A percentile compares a stretch with the other conserved stretches of the same genome.
Evolutionary conservation across 2,888 invertebrate genomes (phyloP).

Genomic region (Ormia ochracea): DNA sequence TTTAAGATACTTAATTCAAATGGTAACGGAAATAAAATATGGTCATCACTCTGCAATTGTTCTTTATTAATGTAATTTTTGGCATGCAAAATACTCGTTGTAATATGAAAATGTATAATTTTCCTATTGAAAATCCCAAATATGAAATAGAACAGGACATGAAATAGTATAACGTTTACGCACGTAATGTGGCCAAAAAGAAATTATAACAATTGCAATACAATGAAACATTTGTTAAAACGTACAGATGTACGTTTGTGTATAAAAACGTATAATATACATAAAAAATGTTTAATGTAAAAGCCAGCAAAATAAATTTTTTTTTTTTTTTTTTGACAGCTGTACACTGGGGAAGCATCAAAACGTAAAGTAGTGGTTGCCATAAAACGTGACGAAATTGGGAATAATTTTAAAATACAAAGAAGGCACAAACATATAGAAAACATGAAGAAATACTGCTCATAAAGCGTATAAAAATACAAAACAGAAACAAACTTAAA

Average conservation of each 20-base stretch:
- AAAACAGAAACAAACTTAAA: conserved; percentile 25
- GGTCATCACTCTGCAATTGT: background rate
- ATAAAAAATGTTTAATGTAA: background rate
- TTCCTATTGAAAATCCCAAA: background rate
- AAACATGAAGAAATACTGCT: conserved; percentile 13
- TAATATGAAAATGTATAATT: background rate
- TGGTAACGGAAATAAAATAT: background rate
- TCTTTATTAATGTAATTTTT: background rate
- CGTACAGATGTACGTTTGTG: too few species aligned
- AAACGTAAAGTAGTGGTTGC: conserved; percentile 61
- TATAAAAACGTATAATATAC: too few species aligned
- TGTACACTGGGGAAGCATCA: conserved; percentile 56
- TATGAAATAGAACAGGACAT: background rate
- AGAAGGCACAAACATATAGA: background rate
- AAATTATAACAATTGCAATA: conserved; percentile 58
- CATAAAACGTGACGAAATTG: conserved; percentile 62
- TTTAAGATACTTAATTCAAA: background rate
- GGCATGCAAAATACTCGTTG: background rate
- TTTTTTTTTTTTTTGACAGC: conserved; percentile 49
- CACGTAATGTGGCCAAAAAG: conserved; percentile 61
- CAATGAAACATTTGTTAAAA: conserved; percentile 46
- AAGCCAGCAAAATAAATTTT: background rate
- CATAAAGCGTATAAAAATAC: conserved; percentile 19
- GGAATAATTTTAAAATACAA: conserved; percentile 51
- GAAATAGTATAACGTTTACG: conserved; percentile 49